These are phyloP conservation scores for Caenorhabditis angaria DNA, from an alignment of 2,888 invertebrate genomes.

Conservation along the genomic window DNA sequence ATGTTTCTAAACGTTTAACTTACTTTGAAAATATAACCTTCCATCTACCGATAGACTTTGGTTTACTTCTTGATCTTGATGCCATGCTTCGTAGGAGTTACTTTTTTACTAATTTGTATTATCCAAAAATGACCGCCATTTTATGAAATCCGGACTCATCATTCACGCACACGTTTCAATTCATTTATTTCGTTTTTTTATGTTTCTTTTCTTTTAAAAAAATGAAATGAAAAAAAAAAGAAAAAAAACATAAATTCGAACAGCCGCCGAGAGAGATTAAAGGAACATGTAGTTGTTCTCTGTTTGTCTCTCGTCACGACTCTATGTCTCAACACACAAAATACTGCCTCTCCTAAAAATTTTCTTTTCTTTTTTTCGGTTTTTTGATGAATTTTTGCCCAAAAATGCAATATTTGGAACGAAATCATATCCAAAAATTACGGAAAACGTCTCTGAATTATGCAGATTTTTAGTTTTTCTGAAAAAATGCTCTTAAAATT, in stretches of 20 bases:
- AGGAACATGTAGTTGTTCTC: conserved; percentile 28
- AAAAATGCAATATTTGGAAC: background rate
- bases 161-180: background rate
- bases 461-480: no score
- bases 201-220: background rate
- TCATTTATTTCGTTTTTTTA: background rate
- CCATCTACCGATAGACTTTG: background rate
- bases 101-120: background rate
- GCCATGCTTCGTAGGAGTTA: conserved; percentile 1
- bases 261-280: conserved; percentile 13
- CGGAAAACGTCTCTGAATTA: no score
- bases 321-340: conserved; percentile 6
- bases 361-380: conserved; percentile 26
- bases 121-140: background rate
- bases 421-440: no score
- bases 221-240: background rate
- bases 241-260: background rate
- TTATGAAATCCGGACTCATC: no score
- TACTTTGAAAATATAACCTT: background rate
- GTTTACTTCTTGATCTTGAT: conserved; percentile 7
- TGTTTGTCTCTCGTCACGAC: conserved; percentile 27
- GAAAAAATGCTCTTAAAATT: conserved; percentile 1
- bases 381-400: conserved; percentile 10
- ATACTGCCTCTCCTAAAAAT: conserved; percentile 38
- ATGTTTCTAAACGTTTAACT: background rate